A percentile compares a stretch with the other conserved stretches of the same genome.
phyloP scores from a whole-genome alignment of 2,888 invertebrate species.

The Athrips mouffetella region DNA sequence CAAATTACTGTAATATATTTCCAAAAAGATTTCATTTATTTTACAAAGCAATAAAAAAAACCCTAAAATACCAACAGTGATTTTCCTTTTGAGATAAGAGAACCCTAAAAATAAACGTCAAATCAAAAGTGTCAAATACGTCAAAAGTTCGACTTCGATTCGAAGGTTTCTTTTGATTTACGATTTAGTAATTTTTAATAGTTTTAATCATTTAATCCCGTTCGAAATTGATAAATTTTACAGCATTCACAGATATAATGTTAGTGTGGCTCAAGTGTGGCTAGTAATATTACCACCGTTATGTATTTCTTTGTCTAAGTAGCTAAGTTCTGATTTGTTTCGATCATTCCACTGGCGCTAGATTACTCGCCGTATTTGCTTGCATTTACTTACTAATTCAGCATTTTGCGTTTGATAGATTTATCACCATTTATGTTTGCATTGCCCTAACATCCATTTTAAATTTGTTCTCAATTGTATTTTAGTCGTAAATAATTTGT shows the following conservation, averaged over 20 bases:
- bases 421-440: too few relatives aligned
- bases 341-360: neutral
- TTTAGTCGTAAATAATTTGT: neutral
- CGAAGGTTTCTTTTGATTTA: constrained; percentile 39
- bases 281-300: constrained; percentile 10
- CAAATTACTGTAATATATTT: too few relatives aligned
- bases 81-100: too few relatives aligned
- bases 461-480: neutral
- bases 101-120: constrained; percentile 13
- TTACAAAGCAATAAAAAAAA: too few relatives aligned
- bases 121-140: constrained; percentile 19
- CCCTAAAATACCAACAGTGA: too few relatives aligned
- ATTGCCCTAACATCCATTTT: too few relatives aligned
- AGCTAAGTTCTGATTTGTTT: neutral
- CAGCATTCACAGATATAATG: constrained; percentile 17
- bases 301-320: neutral
- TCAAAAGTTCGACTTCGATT: constrained; percentile 32
- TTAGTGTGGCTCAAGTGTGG: constrained; percentile 18
- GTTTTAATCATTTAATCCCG: constrained; percentile 3
- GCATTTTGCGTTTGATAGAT: too few relatives aligned
- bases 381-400: too few relatives aligned
- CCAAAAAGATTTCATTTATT: too few relatives aligned
- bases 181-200: constrained; percentile 12
- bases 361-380: too few relatives aligned
- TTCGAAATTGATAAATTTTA: constrained; percentile 2